Evolutionary conservation across 53 echinoderm and acorn worm genomes (phyloP), one percentile per base, ranked within the genome.

Genomic region (Astropecten irregularis): DNA sequence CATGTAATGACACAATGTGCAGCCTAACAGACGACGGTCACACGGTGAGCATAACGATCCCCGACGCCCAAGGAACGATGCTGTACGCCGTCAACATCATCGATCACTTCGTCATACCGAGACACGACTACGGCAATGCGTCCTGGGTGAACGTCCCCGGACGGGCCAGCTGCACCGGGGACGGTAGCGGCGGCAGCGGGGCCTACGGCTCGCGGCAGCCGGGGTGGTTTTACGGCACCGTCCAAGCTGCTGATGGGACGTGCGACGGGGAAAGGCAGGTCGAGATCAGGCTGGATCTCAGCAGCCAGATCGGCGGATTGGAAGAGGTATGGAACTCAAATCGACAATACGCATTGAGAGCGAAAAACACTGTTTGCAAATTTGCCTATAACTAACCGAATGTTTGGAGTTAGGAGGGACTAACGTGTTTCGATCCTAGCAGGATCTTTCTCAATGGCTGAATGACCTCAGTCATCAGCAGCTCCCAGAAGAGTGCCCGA

Each of bases 151-250:
- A 25, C 13, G 23, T 71, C 25, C 95, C 95, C 13, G 81, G 79
- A 63, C 34, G 33, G 0, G 67, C 86, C 13, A 1, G 64, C 10
- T 95, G 95, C 66, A 66, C 50, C 3, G 47, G 18, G 14, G 48
- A 81, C 11, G 34, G 63, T 2, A 32, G 36, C 7, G 66, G 29
- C 0, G 52, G 49, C 11, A 42, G n/a, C 20, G 6, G 66, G 25
- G 13, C 36, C 13, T 76, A 58, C 22, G 87, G 92, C 6, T 68
- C 85, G 3, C 46, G 55, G 6, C 86, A 87, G 89, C 92, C 89
- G 10, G 26, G 40, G n/a, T 95, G 95, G 92, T 95, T 95, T 60
- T 95, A 92, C 81, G 95, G 84, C 19, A 77, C 69, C 35, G 89
- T 84, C 36, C 6, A 42, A 11, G 50, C 18, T 36, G 57, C 84